phyloP scores from a whole-genome alignment of 2,888 invertebrate genomes.

The Acleris sparsana region DNA sequence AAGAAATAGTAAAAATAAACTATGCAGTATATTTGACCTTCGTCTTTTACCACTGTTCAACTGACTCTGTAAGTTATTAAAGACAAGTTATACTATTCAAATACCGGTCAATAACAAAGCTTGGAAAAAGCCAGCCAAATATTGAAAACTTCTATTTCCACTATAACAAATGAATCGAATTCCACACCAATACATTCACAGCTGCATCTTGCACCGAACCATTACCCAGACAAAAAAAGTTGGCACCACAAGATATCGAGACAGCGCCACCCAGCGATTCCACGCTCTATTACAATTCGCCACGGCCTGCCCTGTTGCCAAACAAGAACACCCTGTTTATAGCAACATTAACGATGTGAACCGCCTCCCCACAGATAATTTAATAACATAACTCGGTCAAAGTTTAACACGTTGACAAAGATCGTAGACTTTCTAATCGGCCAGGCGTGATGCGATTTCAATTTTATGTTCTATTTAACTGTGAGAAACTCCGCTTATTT shows the following conservation, averaged over 20 bases:
- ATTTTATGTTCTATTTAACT: conserved; percentile 74
- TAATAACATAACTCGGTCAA: conserved; percentile 76
- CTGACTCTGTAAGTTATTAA: too few species aligned
- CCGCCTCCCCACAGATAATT: conserved; percentile 48
- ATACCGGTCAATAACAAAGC: too few species aligned
- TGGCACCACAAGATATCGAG: conserved; percentile 40
- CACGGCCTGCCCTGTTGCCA: conserved; percentile 76
- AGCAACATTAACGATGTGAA: conserved; percentile 82
- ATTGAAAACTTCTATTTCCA: too few species aligned
- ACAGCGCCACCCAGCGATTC: conserved; percentile 59
- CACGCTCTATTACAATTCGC: conserved; percentile 76
- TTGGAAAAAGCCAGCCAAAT: too few species aligned
- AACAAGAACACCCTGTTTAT: conserved; percentile 74
- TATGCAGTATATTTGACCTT: too few species aligned
- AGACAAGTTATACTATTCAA: too few species aligned
- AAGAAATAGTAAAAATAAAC: too few species aligned
- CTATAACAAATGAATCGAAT: too few species aligned
- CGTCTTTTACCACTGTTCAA: too few species aligned
- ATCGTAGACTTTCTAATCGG: conserved; percentile 70
- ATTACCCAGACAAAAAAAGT: conserved; percentile 41
- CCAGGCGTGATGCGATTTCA: conserved; percentile 70
- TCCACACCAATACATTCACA: too few species aligned
- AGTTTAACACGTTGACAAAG: conserved; percentile 82
- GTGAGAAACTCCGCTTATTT: conserved; percentile 67
- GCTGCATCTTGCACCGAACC: background rate